phyloP scores from a whole-genome alignment of 2,797 vertebrate genomes.

The Acanthurus lineatus region DNA sequence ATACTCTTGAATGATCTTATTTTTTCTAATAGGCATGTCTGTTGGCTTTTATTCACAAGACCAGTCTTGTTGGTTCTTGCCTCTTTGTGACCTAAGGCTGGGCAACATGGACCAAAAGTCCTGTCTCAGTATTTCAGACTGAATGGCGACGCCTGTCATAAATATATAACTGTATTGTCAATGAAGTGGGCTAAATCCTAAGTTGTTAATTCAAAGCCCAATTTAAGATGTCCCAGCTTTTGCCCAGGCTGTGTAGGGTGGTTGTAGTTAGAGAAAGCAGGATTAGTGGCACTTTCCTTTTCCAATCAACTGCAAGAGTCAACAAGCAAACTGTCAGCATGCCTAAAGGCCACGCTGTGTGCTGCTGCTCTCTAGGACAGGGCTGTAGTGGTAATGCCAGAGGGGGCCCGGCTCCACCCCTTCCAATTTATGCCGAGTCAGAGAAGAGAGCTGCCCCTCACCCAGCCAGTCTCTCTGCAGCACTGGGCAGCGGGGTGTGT shows the following conservation, averaged over 20 bases:
- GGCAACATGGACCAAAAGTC: too few relatives aligned
- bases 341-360: conserved; percentile 44
- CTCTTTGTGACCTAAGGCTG: too few relatives aligned
- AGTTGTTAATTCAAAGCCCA: too few relatives aligned
- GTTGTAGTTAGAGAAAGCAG: background rate
- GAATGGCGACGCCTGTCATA: too few relatives aligned
- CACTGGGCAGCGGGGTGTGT: conserved; percentile 82
- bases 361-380: conserved; percentile 36
- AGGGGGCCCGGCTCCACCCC: conserved; percentile 69
- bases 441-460: conserved; percentile 71
- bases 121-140: too few relatives aligned
- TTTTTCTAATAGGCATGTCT: background rate
- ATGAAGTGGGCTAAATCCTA: too few relatives aligned
- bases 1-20: background rate
- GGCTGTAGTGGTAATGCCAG: conserved; percentile 54
- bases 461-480: conserved; percentile 79
- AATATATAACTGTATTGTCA: too few relatives aligned
- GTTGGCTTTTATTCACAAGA: background rate
- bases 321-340: conserved; percentile 53
- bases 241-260: background rate
- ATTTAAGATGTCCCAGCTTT: too few relatives aligned
- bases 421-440: conserved; percentile 81
- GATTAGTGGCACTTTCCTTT: background rate
- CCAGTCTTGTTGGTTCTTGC: background rate
- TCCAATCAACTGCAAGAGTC: conserved; percentile 28